phyloP scores from a whole-genome alignment of 2,113 vertebrate genomes.

The Nestor notabilis region DNA sequence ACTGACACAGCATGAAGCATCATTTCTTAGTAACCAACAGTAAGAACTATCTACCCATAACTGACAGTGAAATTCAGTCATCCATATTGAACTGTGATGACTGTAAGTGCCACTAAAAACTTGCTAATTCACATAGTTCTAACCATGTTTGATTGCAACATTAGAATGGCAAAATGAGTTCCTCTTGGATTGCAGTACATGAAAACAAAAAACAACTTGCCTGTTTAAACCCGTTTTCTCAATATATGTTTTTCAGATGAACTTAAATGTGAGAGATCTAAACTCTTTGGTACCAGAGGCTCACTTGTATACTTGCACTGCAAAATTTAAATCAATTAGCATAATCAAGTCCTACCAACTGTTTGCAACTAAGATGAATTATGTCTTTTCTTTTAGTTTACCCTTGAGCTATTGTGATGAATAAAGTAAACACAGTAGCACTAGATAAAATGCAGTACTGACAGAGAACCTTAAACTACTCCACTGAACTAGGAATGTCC shows the following conservation, averaged over 20 bases:
- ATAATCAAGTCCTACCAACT: constrained; percentile 57
- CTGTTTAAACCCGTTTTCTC: constrained; percentile 46
- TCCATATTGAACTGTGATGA: constrained; percentile 51
- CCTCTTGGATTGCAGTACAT: neutral
- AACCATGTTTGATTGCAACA: constrained; percentile 50
- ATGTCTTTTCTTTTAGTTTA: neutral
- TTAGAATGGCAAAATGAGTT: constrained; percentile 39
- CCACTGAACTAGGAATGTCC: neutral
- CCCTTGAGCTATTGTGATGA: constrained; percentile 22
- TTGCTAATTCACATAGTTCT: constrained; percentile 56
- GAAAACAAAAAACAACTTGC: neutral
- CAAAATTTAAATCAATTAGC: constrained; percentile 61
- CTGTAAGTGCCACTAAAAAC: constrained; percentile 44
- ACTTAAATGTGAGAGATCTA: constrained; percentile 19
- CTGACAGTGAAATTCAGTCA: constrained; percentile 65
- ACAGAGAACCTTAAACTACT: neutral
- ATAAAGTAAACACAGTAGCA: neutral
- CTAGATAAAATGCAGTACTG: neutral
- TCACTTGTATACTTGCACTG: constrained; percentile 49
- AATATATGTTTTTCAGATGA: constrained; percentile 16
- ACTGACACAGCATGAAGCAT: neutral
- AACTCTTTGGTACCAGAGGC: constrained; percentile 9
- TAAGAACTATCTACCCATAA: constrained; percentile 44
- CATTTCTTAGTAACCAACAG: constrained; percentile 53
- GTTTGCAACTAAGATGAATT: constrained; percentile 46